Conservation (phyloP, 2,888 invertebrate genomes). For the Macrophya annulata region DNA sequence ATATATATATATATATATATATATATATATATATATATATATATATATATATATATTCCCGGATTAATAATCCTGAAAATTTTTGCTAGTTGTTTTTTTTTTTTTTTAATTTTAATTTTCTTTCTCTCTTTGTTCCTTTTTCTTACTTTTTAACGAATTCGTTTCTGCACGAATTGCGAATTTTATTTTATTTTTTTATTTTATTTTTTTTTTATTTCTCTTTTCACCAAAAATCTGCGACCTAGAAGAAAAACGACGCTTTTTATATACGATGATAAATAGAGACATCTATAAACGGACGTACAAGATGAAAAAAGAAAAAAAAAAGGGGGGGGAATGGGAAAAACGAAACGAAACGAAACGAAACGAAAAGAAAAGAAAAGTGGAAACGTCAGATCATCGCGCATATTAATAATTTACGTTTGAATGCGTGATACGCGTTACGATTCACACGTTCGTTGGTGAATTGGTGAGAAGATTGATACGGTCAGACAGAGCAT, state of each 20-base stretch:
- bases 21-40: too few relatives aligned
- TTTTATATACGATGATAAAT: slow-evolving; percentile 57
- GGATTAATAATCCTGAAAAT: background rate
- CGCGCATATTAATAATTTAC: slow-evolving; percentile 7
- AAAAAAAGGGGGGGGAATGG: slow-evolving; percentile 14
- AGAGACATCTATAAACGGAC: slow-evolving; percentile 33
- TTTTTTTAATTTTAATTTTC: background rate
- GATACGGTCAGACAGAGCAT: background rate
- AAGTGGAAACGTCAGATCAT: slow-evolving; percentile 22
- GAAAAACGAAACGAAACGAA: slow-evolving; percentile 39
- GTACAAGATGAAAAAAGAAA: slow-evolving; percentile 19
- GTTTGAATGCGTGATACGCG: background rate
- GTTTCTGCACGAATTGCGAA: background rate
- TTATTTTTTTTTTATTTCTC: slow-evolving; percentile 41
- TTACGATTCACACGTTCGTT: background rate
- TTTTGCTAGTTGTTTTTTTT: background rate
- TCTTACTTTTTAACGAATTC: background rate
- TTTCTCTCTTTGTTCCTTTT: background rate
- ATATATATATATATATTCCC: background rate
- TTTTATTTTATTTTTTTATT: too few relatives aligned
- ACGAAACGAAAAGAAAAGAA: slow-evolving; percentile 46
- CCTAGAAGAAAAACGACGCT: slow-evolving; percentile 57
- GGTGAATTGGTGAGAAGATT: slow-evolving; percentile 12
- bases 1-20: too few relatives aligned
- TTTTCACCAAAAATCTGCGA: background rate